A percentile compares a stretch with the other conserved stretches of the same genome.
These are phyloP conservation scores for Pollenia griseotomentosa DNA, from an alignment of 2,888 invertebrate species.

Conservation along the genomic window DNA sequence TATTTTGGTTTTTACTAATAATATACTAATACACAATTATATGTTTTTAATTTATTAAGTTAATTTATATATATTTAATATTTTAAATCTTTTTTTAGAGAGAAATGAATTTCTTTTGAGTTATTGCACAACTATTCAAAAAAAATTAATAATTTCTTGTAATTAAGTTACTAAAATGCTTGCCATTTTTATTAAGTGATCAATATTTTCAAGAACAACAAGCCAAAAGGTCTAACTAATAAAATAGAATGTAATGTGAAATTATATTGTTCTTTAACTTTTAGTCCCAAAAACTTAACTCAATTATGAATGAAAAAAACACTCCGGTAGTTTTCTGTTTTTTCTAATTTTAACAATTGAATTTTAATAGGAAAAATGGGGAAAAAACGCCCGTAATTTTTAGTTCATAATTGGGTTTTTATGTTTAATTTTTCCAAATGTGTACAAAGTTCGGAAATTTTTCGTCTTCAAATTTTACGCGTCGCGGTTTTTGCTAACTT, in stretches of 20 bases:
- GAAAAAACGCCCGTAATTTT: no score
- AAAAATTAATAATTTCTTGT: slow-evolving; percentile 8
- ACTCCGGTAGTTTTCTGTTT: no score
- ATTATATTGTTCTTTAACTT: no score
- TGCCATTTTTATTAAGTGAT: slow-evolving; percentile 30
- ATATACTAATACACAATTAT: slow-evolving; percentile 76
- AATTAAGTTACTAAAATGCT: slow-evolving; percentile 56
- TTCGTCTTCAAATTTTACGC: slow-evolving; percentile 52
- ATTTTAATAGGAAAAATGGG: no score
- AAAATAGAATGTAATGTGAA: not conserved
- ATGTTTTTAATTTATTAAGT: slow-evolving; percentile 60
- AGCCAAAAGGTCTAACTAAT: slow-evolving; percentile 39
- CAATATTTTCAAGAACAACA: slow-evolving; percentile 49
- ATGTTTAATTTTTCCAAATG: not conserved
- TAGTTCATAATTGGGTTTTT: no score
- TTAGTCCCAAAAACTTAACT: no score
- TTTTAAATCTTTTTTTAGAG: slow-evolving; percentile 10
- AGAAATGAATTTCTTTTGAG: slow-evolving; percentile 33
- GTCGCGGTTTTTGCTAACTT: not conserved
- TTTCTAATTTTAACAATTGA: not conserved
- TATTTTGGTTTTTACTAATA: slow-evolving; percentile 51
- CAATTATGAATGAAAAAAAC: no score
- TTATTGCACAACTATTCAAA: slow-evolving; percentile 53
- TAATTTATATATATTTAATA: slow-evolving; percentile 28
- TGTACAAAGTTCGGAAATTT: slow-evolving; percentile 69